These are phyloP conservation scores for Tokudaia tokunoshimensis DNA, from an alignment of 2,797 vertebrate species.

Conservation along the genomic window DNA sequence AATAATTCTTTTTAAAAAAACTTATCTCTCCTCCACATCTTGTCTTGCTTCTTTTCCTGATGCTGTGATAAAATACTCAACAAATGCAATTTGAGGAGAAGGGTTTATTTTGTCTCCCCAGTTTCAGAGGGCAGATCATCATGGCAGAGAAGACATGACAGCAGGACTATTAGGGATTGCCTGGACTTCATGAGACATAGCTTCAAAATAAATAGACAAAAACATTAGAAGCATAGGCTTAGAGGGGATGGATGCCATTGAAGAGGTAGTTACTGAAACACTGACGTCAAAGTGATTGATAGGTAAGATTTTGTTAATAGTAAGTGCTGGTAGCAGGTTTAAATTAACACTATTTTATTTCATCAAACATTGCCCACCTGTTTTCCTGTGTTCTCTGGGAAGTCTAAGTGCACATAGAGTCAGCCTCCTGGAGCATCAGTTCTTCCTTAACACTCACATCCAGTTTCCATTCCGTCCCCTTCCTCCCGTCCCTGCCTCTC, in stretches of 20 bases:
- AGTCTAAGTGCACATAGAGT: not conserved
- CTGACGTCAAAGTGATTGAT: not conserved
- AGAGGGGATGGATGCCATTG: not conserved
- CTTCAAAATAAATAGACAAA: not conserved
- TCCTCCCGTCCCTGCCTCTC: too few species aligned
- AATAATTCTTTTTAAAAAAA: too few species aligned
- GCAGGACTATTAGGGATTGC: not conserved
- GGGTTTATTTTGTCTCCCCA: not conserved
- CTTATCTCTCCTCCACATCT: not conserved
- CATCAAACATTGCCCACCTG: not conserved
- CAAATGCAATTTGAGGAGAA: not conserved
- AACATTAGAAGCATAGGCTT: not conserved
- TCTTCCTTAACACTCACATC: too few species aligned
- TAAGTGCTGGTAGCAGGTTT: not conserved
- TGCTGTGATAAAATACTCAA: not conserved
- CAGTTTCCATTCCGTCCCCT: too few species aligned
- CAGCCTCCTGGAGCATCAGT: too few species aligned
- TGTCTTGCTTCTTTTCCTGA: not conserved
- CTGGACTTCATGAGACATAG: not conserved
- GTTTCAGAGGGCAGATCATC: not conserved
- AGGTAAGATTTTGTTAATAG: not conserved
- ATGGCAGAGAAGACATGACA: not conserved
- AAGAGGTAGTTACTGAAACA: not conserved
- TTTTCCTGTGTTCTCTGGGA: not conserved
- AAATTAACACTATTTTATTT: not conserved